phyloP scores from a whole-genome alignment of 2,888 invertebrate genomes.

The Coleophora deauratella region DNA sequence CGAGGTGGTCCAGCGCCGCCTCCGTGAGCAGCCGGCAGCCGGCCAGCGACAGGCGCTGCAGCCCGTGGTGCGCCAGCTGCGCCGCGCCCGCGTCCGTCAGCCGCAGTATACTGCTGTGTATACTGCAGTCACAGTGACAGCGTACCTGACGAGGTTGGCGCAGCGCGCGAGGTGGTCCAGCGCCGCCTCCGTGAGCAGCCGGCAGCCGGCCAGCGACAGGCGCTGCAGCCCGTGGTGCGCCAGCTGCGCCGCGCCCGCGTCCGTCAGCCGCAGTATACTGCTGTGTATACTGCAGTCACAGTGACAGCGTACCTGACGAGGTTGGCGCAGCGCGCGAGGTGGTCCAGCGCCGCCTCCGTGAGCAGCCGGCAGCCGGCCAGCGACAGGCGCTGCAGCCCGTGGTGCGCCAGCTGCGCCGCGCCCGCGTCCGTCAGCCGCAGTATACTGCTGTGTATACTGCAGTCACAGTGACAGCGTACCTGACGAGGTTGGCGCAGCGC shows the following conservation, averaged over 20 bases:
- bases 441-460: too few species aligned
- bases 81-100: slow-evolving; percentile 94
- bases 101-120: too few species aligned
- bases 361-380: slow-evolving; percentile 66
- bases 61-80: slow-evolving; percentile 84
- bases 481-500: background rate
- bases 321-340: background rate
- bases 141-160: slow-evolving; percentile 76
- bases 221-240: slow-evolving; percentile 76
- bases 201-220: slow-evolving; percentile 81
- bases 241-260: slow-evolving; percentile 91
- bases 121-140: background rate
- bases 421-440: slow-evolving; percentile 92
- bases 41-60: slow-evolving; percentile 67
- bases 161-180: slow-evolving; percentile 87
- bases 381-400: slow-evolving; percentile 83
- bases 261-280: slow-evolving; percentile 88
- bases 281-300: background rate
- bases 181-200: slow-evolving; percentile 85
- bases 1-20: slow-evolving; percentile 85
- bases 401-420: slow-evolving; percentile 88
- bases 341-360: slow-evolving; percentile 38
- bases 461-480: background rate
- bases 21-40: slow-evolving; percentile 89
- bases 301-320: background rate